Evolutionary conservation across 2,888 invertebrate species (phyloP).

Genomic region (Phanerotoma sp.): DNA sequence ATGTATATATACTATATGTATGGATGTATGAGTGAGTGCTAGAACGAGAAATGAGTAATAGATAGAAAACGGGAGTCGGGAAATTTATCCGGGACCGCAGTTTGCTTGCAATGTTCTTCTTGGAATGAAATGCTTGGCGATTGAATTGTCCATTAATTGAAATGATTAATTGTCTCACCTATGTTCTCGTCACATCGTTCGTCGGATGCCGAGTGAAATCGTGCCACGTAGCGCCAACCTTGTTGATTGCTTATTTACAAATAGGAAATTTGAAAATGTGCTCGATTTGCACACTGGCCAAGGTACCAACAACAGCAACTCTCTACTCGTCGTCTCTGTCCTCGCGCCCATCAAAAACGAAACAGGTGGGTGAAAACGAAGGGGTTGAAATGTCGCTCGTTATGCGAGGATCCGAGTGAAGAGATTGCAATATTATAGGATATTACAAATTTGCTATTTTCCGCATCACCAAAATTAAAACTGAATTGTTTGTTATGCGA

Average conservation of each 20-base stretch:
- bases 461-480: constrained; percentile 54
- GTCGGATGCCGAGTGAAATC: constrained; percentile 31
- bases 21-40: neutral
- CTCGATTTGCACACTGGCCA: constrained; percentile 41
- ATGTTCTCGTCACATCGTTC: constrained; percentile 26
- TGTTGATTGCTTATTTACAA: constrained; percentile 57
- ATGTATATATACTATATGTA: neutral
- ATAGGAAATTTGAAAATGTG: constrained; percentile 58
- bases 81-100: constrained; percentile 43
- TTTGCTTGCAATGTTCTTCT: constrained; percentile 49
- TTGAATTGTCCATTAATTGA: constrained; percentile 57
- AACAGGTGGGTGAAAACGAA: constrained; percentile 20
- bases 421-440: constrained; percentile 56
- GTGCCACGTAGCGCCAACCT: constrained; percentile 22
- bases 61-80: constrained; percentile 18
- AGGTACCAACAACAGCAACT: neutral
- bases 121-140: constrained; percentile 34
- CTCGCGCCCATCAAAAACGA: constrained; percentile 13
- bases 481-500: constrained; percentile 57
- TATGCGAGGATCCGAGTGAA: constrained; percentile 38
- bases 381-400: constrained; percentile 26
- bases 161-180: constrained; percentile 58
- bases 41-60: constrained; percentile 1
- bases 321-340: neutral
- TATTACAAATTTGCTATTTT: constrained; percentile 59